Percentiles rank a stretch among this genome's conserved stretches.
Conservation (phyloP, 37 sponge, comb jelly and placozoan species). For the Trichoplax adhaerens region DNA sequence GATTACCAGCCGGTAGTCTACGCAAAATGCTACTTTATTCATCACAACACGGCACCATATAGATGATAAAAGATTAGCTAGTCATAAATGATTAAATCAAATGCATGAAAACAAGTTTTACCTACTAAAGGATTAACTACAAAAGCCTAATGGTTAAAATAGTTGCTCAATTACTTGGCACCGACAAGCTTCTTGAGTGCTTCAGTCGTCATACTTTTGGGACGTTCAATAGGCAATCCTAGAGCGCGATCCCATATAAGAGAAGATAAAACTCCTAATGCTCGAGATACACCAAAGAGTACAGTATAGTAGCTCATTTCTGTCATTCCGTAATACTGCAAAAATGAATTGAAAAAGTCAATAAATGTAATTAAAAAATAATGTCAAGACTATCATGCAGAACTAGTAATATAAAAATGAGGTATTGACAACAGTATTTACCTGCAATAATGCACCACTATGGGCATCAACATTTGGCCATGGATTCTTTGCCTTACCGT, state of each 20-base stretch:
- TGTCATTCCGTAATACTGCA: conserved; percentile 81
- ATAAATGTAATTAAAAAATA: not conserved
- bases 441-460: conserved; percentile 88
- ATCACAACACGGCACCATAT: too few species aligned
- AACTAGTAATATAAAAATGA: conserved; percentile 2
- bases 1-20: too few species aligned
- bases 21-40: too few species aligned
- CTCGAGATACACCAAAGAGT: conserved; percentile 95
- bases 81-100: too few species aligned
- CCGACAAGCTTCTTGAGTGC: conserved; percentile 61
- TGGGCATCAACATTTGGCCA: conserved; percentile 99
- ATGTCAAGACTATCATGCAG: not conserved
- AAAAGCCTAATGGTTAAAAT: not conserved
- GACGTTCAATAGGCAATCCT: conserved; percentile 92
- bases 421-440: conserved; percentile 6
- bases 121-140: not conserved
- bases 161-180: conserved; percentile 7
- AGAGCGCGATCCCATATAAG: conserved; percentile 93
- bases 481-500: conserved; percentile 92
- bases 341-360: not conserved
- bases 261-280: conserved; percentile 90
- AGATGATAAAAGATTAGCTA: too few species aligned
- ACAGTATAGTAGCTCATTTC: conserved; percentile 99
- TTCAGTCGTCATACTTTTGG: conserved; percentile 89
- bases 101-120: too few species aligned